Base-by-base conservation (phyloP, 1,140 invertebrate genomes). In the Papilio helenus region DNA sequence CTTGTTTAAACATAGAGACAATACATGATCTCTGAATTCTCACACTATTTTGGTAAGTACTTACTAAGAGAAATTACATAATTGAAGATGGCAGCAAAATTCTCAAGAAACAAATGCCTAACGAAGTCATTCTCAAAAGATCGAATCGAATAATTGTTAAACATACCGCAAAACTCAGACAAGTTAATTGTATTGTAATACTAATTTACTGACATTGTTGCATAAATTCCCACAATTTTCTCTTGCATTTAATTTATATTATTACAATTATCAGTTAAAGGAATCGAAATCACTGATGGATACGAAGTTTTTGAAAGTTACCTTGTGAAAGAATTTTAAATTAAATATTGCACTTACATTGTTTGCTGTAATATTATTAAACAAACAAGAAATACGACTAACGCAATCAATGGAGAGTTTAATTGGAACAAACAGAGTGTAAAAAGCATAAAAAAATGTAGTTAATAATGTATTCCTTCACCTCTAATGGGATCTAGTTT, bases 81-180 rank as follows among this genome's bases (percentile, higher is more conserved):
- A 42, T 46, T 74, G 18, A 46, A 72, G 65, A 34, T 23, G 26
- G 12, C n/a, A 46, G 18, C 46, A 72, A 42, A 72, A 14, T 74
- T 74, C 72, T 74, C 72, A 74, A 74, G 72, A 12, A 74, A 74
- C 16, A 39, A 72, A 72, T 68, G 34, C 39, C n/a, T 20, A 39
- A 72, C 72, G 23, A 74, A 74, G 72, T 44, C 20, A 51, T 51
- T 29, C 44, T 72, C 10, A n/a, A 26, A 74, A 74, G 72, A 74
- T 74, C 44, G 1, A 51, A 74, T 74, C 72, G 18, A 51, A 74
- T 74, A 74, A 74, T 74, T 74, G 72, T 74, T 74, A 74, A 8
- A 42, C n/a, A 20, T 49, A 44, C 20, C 1, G 23, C 14, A 44
- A 23, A 20, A 23, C 39, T 49, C 65, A 29, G 34, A 20, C 71